These are phyloP conservation scores for Protodeltote pygarga DNA, from an alignment of 2,888 invertebrate species.

Conservation along the genomic window DNA sequence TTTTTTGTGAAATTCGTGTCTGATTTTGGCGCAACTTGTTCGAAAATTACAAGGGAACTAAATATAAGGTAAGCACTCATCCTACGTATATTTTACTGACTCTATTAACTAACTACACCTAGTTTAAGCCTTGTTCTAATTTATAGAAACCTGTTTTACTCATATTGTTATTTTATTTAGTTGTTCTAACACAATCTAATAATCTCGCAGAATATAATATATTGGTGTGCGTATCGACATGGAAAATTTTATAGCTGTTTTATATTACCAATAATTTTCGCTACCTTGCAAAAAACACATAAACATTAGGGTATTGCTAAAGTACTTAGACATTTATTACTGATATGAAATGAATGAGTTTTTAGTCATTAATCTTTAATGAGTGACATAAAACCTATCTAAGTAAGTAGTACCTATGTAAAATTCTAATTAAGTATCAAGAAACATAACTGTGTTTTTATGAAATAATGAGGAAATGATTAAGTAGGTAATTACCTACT, in stretches of 20 bases:
- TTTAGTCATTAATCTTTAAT: neutral
- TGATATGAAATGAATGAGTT: neutral
- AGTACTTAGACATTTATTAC: neutral
- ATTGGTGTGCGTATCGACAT: neutral
- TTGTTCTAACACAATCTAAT: neutral
- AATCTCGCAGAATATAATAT: neutral
- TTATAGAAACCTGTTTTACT: constrained; percentile 58
- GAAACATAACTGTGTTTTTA: neutral
- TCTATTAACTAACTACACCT: constrained; percentile 1
- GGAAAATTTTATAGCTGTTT: constrained; percentile 2
- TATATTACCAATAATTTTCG: constrained; percentile 4
- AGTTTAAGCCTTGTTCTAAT: constrained; percentile 58
- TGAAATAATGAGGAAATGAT: neutral
- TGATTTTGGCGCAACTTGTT: constrained; percentile 64
- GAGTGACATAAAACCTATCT: neutral
- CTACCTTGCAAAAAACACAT: neutral
- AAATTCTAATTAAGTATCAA: neutral
- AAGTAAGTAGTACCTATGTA: too few species aligned
- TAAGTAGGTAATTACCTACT: too few species aligned
- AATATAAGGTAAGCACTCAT: constrained; percentile 66
- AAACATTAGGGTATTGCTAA: constrained; percentile 1
- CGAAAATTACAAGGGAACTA: constrained; percentile 52
- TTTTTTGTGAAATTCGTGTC: constrained; percentile 67
- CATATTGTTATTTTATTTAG: constrained; percentile 20
- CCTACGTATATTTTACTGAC: neutral